Evolutionary conservation across 2,888 invertebrate genomes (phyloP).

Genomic region (Tanypteryx hageni): DNA sequence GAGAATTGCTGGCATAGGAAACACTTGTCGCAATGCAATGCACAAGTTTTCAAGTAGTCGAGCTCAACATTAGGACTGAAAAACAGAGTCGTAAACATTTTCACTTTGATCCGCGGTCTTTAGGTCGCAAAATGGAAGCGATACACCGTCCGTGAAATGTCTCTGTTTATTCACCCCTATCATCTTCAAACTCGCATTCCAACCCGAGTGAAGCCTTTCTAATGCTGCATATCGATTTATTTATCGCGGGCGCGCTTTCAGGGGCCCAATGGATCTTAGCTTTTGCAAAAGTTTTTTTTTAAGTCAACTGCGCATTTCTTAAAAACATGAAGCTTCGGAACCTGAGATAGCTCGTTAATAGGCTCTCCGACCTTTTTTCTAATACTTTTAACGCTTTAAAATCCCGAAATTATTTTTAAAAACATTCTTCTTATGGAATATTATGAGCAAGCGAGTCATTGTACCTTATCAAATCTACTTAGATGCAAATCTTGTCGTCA

Average conservation of each 20-base stretch:
- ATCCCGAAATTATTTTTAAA: no score
- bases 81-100: no score
- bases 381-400: no score
- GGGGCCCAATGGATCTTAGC: not conserved
- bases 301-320: not conserved
- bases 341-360: not conserved
- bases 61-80: no score
- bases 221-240: constrained; percentile 35
- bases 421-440: no score
- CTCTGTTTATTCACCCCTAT: not conserved
- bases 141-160: constrained; percentile 1
- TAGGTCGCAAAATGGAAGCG: not conserved
- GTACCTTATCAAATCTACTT: no score
- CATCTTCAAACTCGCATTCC: constrained; percentile 6
- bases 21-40: no score
- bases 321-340: not conserved
- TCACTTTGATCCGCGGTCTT: no score
- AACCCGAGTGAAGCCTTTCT: constrained; percentile 22
- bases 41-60: no score
- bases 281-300: not conserved
- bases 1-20: no score
- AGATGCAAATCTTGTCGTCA: no score
- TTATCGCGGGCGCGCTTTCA: not conserved
- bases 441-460: no score
- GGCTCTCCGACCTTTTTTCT: not conserved